Conservation (phyloP, 2,888 invertebrate species). For the Malachius bipustulatus region DNA sequence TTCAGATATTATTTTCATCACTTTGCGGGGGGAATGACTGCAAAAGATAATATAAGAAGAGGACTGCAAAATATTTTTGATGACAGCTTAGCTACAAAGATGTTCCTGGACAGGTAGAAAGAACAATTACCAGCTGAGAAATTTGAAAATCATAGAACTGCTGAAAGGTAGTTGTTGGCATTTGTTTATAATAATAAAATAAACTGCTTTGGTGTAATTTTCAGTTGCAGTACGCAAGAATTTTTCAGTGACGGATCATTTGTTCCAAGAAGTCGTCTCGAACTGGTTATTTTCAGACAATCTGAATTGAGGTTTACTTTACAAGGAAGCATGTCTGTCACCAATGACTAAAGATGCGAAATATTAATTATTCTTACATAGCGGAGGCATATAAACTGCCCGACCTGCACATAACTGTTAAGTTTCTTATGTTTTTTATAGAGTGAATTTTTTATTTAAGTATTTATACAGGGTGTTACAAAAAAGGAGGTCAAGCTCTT, state of each 20-base stretch:
- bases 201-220: neutral
- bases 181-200: neutral
- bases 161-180: neutral
- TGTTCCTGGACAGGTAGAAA: conserved; percentile 1
- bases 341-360: too few species aligned
- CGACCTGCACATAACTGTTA: too few species aligned
- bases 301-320: neutral
- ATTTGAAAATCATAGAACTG: neutral
- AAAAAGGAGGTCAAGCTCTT: too few species aligned
- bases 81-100: neutral
- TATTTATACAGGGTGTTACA: too few species aligned
- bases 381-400: too few species aligned
- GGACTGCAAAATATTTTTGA: neutral
- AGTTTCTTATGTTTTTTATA: too few species aligned
- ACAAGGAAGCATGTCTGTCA: too few species aligned
- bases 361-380: too few species aligned
- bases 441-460: too few species aligned
- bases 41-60: neutral
- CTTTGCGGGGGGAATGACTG: neutral
- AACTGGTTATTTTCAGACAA: conserved; percentile 3
- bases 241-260: neutral
- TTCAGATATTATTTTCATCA: neutral
- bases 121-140: neutral
- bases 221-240: neutral
- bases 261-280: conserved; percentile 1